These are phyloP conservation scores for Psophia crepitans DNA, from an alignment of 2,113 vertebrate genomes.

Conservation along the genomic window DNA sequence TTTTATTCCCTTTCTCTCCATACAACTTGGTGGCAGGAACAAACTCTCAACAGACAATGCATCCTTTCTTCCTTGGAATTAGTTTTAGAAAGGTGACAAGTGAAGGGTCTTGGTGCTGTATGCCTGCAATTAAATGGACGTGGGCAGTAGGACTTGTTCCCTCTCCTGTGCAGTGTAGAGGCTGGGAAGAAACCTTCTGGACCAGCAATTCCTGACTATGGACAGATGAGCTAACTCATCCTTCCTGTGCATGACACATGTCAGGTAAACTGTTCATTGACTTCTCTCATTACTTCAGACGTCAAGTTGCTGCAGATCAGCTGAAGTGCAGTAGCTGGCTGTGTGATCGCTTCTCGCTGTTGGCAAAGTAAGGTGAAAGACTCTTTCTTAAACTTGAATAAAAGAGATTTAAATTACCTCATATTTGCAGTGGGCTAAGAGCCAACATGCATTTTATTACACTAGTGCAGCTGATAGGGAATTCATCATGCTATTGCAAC, in stretches of 20 bases:
- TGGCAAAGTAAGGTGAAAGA: background rate
- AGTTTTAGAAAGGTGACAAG: background rate
- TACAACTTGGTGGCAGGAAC: background rate
- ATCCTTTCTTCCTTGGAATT: background rate
- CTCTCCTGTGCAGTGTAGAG: background rate
- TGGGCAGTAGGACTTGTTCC: background rate
- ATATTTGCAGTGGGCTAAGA: background rate
- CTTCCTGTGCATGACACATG: background rate
- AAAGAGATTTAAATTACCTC: background rate
- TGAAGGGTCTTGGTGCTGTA: background rate
- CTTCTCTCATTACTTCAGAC: background rate
- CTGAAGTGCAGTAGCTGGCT: background rate
- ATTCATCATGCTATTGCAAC: background rate
- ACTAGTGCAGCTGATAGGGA: background rate
- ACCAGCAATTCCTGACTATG: background rate
- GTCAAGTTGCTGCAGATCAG: background rate
- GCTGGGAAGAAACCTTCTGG: background rate
- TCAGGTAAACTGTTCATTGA: background rate
- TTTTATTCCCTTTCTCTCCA: background rate
- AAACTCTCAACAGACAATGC: background rate
- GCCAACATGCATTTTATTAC: background rate
- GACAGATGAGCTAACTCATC: background rate
- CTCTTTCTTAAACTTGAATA: background rate
- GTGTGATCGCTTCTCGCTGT: background rate
- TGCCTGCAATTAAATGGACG: background rate